Conservation (phyloP, 2,888 invertebrate genomes). For the Nemotelus nigrinus region DNA sequence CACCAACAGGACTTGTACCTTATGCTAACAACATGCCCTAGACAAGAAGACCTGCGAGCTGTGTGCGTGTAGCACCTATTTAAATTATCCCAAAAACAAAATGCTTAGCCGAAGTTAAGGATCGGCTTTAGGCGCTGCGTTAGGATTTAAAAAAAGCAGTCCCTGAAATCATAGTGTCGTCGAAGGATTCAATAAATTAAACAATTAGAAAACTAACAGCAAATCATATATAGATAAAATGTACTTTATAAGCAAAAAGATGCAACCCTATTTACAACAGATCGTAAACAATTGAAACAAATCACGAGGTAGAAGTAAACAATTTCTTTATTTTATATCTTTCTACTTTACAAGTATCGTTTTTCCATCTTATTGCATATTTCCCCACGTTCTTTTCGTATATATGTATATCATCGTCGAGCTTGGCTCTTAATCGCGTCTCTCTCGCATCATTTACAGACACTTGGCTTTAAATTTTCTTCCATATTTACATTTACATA, state of each 20-base stretch:
- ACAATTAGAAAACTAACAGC: constrained; percentile 43
- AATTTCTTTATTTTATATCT: constrained; percentile 22
- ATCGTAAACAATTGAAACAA: constrained; percentile 36
- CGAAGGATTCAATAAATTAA: constrained; percentile 37
- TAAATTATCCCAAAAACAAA: neutral
- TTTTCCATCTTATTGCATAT: neutral
- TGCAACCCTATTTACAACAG: constrained; percentile 42
- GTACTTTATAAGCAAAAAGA: constrained; percentile 43
- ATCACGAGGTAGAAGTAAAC: constrained; percentile 38
- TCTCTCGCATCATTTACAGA: too few species aligned
- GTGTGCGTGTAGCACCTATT: constrained; percentile 14
- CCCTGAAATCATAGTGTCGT: constrained; percentile 38
- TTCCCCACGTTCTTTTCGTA: neutral
- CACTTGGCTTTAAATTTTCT: too few species aligned
- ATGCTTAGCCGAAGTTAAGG: constrained; percentile 29
- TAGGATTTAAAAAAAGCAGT: constrained; percentile 32
- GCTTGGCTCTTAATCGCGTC: neutral
- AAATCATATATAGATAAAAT: constrained; percentile 44
- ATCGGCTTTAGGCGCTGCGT: constrained; percentile 22
- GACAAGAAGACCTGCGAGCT: neutral
- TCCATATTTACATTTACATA: too few species aligned
- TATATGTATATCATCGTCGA: neutral
- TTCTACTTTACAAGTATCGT: neutral
- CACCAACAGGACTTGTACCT: too few species aligned
- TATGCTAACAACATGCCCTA: too few species aligned